phyloP scores from a whole-genome alignment of 2,888 invertebrate genomes.

The Eilema sororculum region DNA sequence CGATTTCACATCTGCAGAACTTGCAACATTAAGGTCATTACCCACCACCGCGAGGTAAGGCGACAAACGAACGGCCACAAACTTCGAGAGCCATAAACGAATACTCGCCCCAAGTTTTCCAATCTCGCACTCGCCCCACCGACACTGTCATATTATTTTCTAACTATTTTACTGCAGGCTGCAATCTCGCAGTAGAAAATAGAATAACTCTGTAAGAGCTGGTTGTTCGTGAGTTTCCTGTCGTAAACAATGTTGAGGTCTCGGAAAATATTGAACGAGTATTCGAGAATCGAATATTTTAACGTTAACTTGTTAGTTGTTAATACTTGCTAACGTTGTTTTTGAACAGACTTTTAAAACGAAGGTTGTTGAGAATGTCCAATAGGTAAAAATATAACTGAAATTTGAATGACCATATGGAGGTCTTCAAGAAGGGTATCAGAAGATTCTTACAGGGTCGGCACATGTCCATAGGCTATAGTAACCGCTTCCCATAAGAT shows the following conservation, averaged over 20 bases:
- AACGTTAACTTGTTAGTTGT: constrained; percentile 22
- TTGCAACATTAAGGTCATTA: constrained; percentile 54
- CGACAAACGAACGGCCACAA: constrained; percentile 54
- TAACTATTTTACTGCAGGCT: constrained; percentile 71
- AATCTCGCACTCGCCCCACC: constrained; percentile 61
- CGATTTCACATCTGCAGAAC: constrained; percentile 29
- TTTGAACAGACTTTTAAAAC: background rate
- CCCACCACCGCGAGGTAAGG: constrained; percentile 56
- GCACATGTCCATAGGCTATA: too few species aligned
- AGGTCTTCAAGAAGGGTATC: too few species aligned
- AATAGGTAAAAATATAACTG: background rate
- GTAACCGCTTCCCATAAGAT: too few species aligned
- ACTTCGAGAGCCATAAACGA: constrained; percentile 65
- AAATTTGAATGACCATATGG: too few species aligned
- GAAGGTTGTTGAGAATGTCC: background rate
- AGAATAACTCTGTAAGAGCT: constrained; percentile 55
- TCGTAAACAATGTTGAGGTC: constrained; percentile 51
- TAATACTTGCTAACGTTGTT: constrained; percentile 2
- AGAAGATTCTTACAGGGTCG: too few species aligned
- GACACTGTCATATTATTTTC: constrained; percentile 74
- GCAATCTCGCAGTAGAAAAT: constrained; percentile 62
- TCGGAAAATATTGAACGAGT: constrained; percentile 53
- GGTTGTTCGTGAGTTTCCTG: constrained; percentile 51
- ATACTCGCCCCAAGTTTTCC: constrained; percentile 67
- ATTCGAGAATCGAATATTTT: constrained; percentile 38